phyloP scores from a whole-genome alignment of 2,113 vertebrate genomes.

The Proteles cristata region DNA sequence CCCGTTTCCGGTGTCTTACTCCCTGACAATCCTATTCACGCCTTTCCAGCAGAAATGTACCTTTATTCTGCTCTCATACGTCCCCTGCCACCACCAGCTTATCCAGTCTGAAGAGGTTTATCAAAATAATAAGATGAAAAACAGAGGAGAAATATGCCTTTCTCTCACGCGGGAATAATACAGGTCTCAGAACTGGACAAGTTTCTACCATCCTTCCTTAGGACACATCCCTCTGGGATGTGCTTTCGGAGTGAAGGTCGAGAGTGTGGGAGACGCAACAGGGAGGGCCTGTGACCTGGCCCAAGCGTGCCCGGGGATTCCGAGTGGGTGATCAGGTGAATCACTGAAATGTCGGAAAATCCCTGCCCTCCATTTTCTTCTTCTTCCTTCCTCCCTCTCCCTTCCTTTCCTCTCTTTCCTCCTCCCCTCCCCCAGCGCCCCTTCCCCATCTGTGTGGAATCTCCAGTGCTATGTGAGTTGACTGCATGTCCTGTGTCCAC shows the following conservation, averaged over 20 bases:
- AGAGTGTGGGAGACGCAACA: neutral
- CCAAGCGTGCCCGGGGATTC: neutral
- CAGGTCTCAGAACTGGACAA: neutral
- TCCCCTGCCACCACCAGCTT: neutral
- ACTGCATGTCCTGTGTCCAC: neutral
- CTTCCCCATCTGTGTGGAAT: neutral
- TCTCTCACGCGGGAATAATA: neutral
- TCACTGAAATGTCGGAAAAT: neutral
- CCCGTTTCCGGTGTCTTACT: neutral
- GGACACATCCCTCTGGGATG: neutral
- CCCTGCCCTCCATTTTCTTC: neutral
- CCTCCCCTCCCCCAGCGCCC: accelerated
- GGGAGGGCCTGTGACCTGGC: accelerated
- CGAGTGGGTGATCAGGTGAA: neutral
- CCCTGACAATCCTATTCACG: accelerated
- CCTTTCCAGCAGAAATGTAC: neutral
- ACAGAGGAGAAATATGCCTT: neutral
- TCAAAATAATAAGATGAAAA: neutral
- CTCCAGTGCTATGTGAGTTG: neutral
- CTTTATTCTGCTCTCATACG: neutral
- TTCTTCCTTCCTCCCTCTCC: neutral
- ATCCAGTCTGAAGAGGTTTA: neutral
- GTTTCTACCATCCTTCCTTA: neutral
- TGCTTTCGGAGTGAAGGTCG: neutral
- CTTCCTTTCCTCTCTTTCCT: neutral